Base-by-base conservation (phyloP, 2,797 vertebrate genomes). In the Coregonus suidteri region DNA sequence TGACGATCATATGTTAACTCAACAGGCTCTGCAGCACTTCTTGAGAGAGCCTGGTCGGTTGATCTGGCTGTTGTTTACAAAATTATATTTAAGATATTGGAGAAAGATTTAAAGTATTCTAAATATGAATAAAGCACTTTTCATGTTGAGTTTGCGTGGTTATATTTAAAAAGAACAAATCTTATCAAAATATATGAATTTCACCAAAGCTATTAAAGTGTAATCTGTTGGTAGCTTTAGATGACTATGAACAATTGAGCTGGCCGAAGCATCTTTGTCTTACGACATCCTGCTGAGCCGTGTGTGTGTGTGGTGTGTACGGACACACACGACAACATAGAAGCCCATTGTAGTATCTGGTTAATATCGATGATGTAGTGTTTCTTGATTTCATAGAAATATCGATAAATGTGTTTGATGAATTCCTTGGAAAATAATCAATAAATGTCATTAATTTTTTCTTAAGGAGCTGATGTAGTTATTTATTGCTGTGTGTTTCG, bases 131-230 rank as follows among this genome's bases (percentile, higher is more conserved):
- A 87, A 90, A 86, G 88, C 86, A 88, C 84, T 91, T 92, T 91
- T 90, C 76, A 85, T 84, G 79, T 81, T 78, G 79, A 81, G 75
- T 83, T 65, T 77, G 78, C 3, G 20, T 85, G 79, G 62, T 62
- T 47, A 69, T 77, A 66, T 77, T 65, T 75, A 59, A 54, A 80
- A 78, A 76, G 70, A 7, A 79, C 76, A 67, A 31, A 3, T 37
- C 76, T 74, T 77, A 72, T 2, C 25, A 53, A 71, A 82, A 83
- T 82, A 72, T 80, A 67, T 68, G 65, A 79, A 80, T 90, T 89
- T 90, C 91, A 93, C 91, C 91, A 89, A 93, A 91, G 92, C 91
- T 91, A 88, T 92, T 91, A 89, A 91, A 90, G 79, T 89, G 87
- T 90, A 81, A 83, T 83, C 77, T 86, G 84, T 75, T 86, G 76